Percentiles rank a stretch among this genome's conserved stretches.
These are phyloP conservation scores for Pantherophis vulpinus DNA, from an alignment of 2,797 vertebrate genomes.

Conservation along the genomic window DNA sequence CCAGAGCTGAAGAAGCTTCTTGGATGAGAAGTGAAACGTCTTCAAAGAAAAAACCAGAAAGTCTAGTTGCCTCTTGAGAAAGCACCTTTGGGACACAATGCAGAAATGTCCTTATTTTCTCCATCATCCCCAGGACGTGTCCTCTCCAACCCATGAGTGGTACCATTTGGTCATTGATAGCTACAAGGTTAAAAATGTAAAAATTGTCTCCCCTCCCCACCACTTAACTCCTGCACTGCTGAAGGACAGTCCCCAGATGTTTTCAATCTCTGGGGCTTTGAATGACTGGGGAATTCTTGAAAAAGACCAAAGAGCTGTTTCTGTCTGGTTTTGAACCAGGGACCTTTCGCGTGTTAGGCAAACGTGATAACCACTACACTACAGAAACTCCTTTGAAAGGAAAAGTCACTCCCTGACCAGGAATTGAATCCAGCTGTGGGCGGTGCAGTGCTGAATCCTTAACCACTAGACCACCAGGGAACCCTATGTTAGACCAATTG, in stretches of 20 bases:
- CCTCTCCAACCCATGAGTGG: background rate
- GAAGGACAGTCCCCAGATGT: too few species aligned
- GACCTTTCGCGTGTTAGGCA: constrained; percentile 50
- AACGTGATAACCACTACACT: constrained; percentile 50
- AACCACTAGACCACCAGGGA: too few species aligned
- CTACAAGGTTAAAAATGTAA: background rate
- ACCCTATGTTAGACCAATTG: background rate
- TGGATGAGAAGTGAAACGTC: too few species aligned
- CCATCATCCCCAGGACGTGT: background rate
- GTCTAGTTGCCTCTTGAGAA: too few species aligned
- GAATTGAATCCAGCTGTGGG: too few species aligned
- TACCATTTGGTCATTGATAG: background rate
- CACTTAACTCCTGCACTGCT: too few species aligned
- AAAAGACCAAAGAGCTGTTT: constrained; percentile 25
- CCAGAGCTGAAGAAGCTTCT: too few species aligned
- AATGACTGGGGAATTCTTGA: background rate
- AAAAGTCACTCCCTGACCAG: too few species aligned
- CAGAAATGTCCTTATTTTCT: background rate
- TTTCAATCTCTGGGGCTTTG: background rate
- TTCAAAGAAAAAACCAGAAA: too few species aligned
- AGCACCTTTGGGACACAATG: too few species aligned
- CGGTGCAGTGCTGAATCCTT: too few species aligned
- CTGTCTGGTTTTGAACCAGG: constrained; percentile 44
- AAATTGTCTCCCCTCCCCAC: background rate
- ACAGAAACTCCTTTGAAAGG: background rate